Base-by-base conservation (phyloP, 2,797 vertebrate species). In the Melanotaenia boesemani region DNA sequence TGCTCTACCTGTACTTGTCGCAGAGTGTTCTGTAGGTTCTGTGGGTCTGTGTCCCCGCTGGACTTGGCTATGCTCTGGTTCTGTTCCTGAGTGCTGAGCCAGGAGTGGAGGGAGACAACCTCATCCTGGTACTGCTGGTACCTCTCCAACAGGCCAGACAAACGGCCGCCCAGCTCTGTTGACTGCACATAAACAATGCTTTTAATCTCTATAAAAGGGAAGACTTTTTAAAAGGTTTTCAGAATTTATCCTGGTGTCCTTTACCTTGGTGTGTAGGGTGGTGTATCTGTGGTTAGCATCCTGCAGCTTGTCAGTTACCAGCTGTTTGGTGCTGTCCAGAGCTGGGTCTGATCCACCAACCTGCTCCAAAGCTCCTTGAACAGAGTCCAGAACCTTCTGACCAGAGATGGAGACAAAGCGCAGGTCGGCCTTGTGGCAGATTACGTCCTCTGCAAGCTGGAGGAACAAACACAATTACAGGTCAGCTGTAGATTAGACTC, bases 391-490 rank as follows among this genome's bases (percentile, higher is more conserved):
- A 37, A 98, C 97, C 85, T 99, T 99, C 91, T 98, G 97, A 12
- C 97, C 98, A 0, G 98, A 98, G 89, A 99, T 99, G 76, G 97
- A 97, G 16, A 99, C 95, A 5, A 98, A 99, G 30, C 98, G 95
- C 88, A 99, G 91, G 86, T 99, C 98, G 0, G 98, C 98, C 83
- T 99, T 99, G 94, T 99, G 98, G 82, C 98, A 99, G 87, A 99
- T 97, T 0, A 99, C 95, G 0, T 99, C 98, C 74, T 99, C 98
- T 0, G 95, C 91, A 20, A 95, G 89, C 94, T 95, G 86, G 36
- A 67, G 67, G 77, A 20, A 77, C 0, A 75, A 2, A 32, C 32
- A 1, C 4, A 41, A n/a, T 57, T 1, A 61, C 9, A 41, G 32
- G 63, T 81, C 41, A 83, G 24, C 3, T 26, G 50, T 5, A 32